Conservation (phyloP, 1,140 invertebrate species). For the Neomicropteryx cornuta region DNA sequence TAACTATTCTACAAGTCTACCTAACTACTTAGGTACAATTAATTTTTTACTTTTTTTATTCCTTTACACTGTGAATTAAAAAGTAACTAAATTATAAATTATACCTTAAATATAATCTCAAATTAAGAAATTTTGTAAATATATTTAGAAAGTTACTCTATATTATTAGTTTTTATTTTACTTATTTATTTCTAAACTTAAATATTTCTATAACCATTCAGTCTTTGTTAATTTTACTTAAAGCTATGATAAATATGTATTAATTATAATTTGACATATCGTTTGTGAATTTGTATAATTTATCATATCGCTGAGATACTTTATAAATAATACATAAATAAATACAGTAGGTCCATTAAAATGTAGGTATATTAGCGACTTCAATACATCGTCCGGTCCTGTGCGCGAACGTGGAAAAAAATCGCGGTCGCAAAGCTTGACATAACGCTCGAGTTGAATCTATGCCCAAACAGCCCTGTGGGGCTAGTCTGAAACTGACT, state of each 20-base stretch:
- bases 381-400: no score
- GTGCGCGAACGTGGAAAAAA: no score
- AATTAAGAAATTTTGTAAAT: neutral
- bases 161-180: no score
- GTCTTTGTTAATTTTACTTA: neutral
- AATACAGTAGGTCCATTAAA: no score
- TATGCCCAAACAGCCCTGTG: no score
- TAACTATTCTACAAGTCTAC: no score
- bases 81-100: neutral
- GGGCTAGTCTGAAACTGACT: no score
- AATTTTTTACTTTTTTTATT: neutral
- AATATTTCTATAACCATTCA: neutral
- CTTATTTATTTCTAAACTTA: neutral
- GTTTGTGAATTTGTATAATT: neutral
- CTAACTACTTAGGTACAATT: neutral
- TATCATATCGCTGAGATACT: no score
- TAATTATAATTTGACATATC: neutral
- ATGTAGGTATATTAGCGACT: no score
- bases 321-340: neutral
- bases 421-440: no score
- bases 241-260: no score
- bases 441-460: no score
- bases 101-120: neutral
- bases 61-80: neutral
- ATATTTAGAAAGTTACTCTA: neutral